phyloP scores from a whole-genome alignment of 2,888 invertebrate genomes.

The Crocallis elinguaria region DNA sequence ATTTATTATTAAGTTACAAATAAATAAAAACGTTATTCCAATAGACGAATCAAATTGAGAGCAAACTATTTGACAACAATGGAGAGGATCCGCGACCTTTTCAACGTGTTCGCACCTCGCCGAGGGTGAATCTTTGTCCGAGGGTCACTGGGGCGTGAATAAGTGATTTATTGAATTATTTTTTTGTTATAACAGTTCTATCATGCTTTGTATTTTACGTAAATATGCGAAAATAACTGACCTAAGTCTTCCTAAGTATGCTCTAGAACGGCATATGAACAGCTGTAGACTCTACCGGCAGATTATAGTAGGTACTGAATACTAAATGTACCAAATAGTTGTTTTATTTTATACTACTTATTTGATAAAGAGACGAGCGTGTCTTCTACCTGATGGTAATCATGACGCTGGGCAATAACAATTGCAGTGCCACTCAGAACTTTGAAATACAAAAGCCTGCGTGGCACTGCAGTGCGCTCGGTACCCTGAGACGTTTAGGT shows the following conservation, averaged over 20 bases:
- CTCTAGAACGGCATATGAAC: no score
- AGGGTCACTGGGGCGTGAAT: slow-evolving; percentile 1
- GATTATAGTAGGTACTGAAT: no score
- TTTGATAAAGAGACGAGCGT: no score
- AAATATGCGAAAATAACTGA: background rate
- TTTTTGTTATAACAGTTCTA: background rate
- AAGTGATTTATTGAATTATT: background rate
- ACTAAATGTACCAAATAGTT: no score
- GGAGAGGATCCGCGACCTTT: slow-evolving; percentile 6
- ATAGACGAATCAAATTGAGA: slow-evolving; percentile 6
- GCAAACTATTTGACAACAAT: slow-evolving; percentile 19
- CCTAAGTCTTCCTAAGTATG: background rate
- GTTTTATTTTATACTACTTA: no score
- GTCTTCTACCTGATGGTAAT: no score
- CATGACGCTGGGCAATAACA: no score
- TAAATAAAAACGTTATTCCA: background rate
- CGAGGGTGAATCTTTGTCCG: slow-evolving; percentile 2
- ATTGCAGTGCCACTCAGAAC: no score
- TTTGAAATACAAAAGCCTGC: no score
- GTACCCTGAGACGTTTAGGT: no score
- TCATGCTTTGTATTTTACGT: background rate
- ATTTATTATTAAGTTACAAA: background rate
- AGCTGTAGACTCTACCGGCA: no score
- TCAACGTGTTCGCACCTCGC: slow-evolving; percentile 1
- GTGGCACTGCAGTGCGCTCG: no score